Base-by-base conservation (phyloP, 2,797 vertebrate species). In the Etheostoma perlongum region DNA sequence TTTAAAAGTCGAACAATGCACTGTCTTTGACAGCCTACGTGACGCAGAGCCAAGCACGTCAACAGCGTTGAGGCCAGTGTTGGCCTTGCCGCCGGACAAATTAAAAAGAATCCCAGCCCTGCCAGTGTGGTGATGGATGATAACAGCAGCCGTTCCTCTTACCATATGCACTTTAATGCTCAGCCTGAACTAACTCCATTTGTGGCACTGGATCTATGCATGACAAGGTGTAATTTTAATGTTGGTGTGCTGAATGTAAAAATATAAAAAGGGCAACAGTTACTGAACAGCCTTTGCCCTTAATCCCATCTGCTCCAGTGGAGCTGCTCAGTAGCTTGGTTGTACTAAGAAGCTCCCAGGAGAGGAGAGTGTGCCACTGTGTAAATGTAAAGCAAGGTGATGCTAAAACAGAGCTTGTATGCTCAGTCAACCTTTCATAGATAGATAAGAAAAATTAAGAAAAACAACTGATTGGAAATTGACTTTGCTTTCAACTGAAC, bases 281-380 rank as follows among this genome's bases (percentile, higher is more conserved):
- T 62, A 72, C 55, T 68, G 61, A 85, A 74, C 75, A 76, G 72
- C 84, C 68, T 85, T 74, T 83, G 64, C 72, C 85, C 75, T 89
- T 90, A 90, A 90, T 88, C 86, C 87, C 86, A 67, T 88, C 82
- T 87, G 84, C 86, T 84, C 78, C 76, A 82, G 58, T 85, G 88
- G 80, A 87, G 88, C 85, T 72, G 79, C 81, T 89, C 85, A 64
- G 78, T 58, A 74, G 83, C 81, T 63, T 13, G 73, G 67, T 51
- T 68, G 71, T 54, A 75, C 74, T 44, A 15, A 54, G 69, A 49
- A 66, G 71, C 60, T 83, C 79, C 76, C 83, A 42, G 46, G 67
- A 67, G 88, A 72, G 67, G 40, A 47, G 64, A 53, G 71, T 53
- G 60, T 66, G 54, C 62, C 74, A 62, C 79, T 60, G 86, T 77